phyloP scores from a whole-genome alignment of 2,888 invertebrate genomes.

The Leptothorax acervorum region DNA sequence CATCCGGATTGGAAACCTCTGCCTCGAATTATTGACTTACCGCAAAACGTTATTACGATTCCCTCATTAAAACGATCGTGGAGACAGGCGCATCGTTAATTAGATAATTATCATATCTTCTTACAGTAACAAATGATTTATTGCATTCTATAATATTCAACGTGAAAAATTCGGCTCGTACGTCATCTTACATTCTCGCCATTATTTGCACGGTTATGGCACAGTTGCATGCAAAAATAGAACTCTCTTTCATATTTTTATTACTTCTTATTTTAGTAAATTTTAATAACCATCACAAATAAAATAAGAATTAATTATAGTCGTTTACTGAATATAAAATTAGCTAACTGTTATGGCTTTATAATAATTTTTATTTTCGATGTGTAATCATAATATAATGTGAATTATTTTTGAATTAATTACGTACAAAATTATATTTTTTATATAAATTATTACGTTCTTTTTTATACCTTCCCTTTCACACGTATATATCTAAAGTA shows the following conservation, averaged over 20 bases:
- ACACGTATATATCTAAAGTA: background rate
- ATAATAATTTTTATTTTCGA: background rate
- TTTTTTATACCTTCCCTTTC: background rate
- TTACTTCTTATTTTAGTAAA: background rate
- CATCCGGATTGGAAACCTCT: conserved; percentile 44
- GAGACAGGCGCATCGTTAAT: background rate
- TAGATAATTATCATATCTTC: background rate
- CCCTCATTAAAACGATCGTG: background rate
- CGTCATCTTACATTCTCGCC: background rate
- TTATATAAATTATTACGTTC: background rate
- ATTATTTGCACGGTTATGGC: background rate
- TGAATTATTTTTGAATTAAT: background rate
- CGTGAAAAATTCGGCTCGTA: background rate
- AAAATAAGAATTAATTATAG: background rate
- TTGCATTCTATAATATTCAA: background rate
- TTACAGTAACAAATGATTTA: background rate
- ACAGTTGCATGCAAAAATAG: background rate
- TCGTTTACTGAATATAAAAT: background rate
- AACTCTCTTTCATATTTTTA: background rate
- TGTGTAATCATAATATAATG: background rate
- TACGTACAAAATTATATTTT: background rate
- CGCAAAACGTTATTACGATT: conserved; percentile 36
- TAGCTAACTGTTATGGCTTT: background rate
- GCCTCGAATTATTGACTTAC: conserved; percentile 31
- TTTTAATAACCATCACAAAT: background rate